A percentile compares a stretch with the other conserved stretches of the same genome.
These are phyloP conservation scores for Arrhamphus sclerolepis DNA, from an alignment of 2,797 vertebrate species.

Conservation along the genomic window DNA sequence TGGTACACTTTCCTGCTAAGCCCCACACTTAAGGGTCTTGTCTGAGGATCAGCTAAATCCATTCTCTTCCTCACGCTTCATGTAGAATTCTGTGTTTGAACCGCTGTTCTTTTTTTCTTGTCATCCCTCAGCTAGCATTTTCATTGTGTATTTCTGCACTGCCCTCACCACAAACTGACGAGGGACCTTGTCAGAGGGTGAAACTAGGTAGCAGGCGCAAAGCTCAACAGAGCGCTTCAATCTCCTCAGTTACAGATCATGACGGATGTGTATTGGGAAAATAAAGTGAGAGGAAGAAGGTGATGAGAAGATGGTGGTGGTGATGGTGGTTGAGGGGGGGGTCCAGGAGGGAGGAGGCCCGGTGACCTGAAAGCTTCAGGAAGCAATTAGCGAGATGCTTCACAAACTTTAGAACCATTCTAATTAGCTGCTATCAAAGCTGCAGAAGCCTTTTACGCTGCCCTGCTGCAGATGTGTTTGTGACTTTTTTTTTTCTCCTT, in stretches of 20 bases:
- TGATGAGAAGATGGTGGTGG: slow-evolving; percentile 33
- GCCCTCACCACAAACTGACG: slow-evolving; percentile 50
- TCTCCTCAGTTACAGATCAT: slow-evolving; percentile 30
- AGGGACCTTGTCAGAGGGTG: slow-evolving; percentile 50
- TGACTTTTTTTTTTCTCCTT: slow-evolving; percentile 44
- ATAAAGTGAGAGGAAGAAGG: slow-evolving; percentile 35
- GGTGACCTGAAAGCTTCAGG: slow-evolving; percentile 74
- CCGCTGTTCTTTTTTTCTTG: neutral
- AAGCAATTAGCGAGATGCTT: slow-evolving; percentile 78
- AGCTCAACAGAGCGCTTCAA: slow-evolving; percentile 57
- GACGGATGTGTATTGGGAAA: slow-evolving; percentile 14
- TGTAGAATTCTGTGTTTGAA: slow-evolving; percentile 2
- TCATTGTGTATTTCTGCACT: slow-evolving; percentile 36
- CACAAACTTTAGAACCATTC: slow-evolving; percentile 75
- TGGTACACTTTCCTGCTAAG: too few relatives aligned
- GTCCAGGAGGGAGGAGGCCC: slow-evolving; percentile 67
- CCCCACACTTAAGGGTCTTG: too few relatives aligned
- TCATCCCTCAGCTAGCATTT: neutral
- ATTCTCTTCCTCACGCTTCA: slow-evolving; percentile 6
- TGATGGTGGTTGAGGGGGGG: too few relatives aligned
- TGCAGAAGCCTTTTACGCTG: slow-evolving; percentile 65
- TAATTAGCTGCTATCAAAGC: slow-evolving; percentile 82
- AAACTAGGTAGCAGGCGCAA: slow-evolving; percentile 28
- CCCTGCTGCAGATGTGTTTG: slow-evolving; percentile 64
- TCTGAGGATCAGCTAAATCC: too few relatives aligned